These are phyloP conservation scores for Lepidostoma basale DNA, from an alignment of 1,140 invertebrate genomes.

Conservation along the genomic window DNA sequence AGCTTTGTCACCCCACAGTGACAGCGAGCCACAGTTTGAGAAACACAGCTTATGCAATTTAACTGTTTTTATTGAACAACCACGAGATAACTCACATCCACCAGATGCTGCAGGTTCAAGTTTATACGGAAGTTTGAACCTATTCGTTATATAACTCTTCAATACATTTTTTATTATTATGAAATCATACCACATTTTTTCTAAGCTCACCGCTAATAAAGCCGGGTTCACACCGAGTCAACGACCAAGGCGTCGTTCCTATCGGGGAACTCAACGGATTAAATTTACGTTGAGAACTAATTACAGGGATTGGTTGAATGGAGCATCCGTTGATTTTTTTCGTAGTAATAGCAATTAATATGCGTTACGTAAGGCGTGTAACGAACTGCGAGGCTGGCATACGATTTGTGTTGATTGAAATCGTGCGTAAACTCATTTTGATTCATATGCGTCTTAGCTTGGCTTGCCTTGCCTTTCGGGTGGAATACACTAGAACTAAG, in stretches of 20 bases:
- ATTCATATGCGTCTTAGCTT: no score
- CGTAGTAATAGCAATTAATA: no score
- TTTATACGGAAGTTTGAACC: slow-evolving; percentile 6
- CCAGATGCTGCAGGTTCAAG: slow-evolving; percentile 2
- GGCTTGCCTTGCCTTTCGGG: no score
- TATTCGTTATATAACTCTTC: neutral
- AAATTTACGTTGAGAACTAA: neutral
- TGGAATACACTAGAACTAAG: no score
- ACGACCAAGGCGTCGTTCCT: neutral
- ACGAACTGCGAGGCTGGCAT: no score
- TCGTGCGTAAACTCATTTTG: no score
- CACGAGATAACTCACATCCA: neutral
- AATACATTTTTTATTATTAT: neutral
- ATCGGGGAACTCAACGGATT: neutral
- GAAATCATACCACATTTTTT: neutral
- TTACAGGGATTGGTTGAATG: neutral
- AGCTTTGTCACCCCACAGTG: no score
- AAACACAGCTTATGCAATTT: no score
- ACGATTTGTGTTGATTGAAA: no score
- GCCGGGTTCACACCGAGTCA: neutral
- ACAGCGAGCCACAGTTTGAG: no score
- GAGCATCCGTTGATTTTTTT: slow-evolving; percentile 2
- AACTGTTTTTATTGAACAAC: no score
- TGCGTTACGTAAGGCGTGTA: no score
- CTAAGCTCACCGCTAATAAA: neutral